Base-by-base conservation (phyloP, 2,888 invertebrate genomes). In the Proisotoma minuta region DNA sequence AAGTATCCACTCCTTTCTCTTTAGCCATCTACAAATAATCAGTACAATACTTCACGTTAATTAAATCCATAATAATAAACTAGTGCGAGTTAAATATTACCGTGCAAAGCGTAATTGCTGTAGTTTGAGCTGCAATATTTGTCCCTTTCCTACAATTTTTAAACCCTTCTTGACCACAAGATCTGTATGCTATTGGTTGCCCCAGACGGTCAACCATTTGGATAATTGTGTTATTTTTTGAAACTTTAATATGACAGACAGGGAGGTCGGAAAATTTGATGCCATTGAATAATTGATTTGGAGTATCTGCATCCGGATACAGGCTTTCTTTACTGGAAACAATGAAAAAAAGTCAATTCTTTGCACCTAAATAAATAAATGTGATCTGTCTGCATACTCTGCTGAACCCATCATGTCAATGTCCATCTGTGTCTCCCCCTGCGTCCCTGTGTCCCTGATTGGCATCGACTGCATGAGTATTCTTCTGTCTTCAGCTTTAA, bases 81-180 rank as follows among this genome's bases (percentile, higher is more conserved):
- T 20, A 54, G 22, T 28, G 20, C 23, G 12, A 28, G 47, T 52
- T 48, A 53, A 48, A n/a, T 79, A 84, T 81, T 81, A 91, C 91
- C 62, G 81, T 80, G 70, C 88, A 87, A 73, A 94, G 79, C 62
- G 82, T 85, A 59, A 94, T 85, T 24, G 91, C 96, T 24, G 95
- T 91, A 12, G 95, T 90, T 79, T 98, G 96, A 1, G 95, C 97
- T 40, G 97, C 97, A 75, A 97, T 88, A 77, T 94, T 96, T 3
- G 97, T 97, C 66, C 96, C 96, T 79, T 97, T 97, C 73, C 88
- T 86, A 0, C 94, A 87, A 78, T 96, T 91, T 79, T 93, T 95
- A 76, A 95, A 98, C 3, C 97, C 97, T 77, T 96, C 96, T 73
- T 87, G 82, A 1, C 96, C 95, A 79, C 91, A 89, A 0, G 89